Percentiles rank a stretch among this genome's conserved stretches.
These are phyloP conservation scores for Lypha dubia DNA, from an alignment of 2,888 invertebrate species.

Conservation along the genomic window DNA sequence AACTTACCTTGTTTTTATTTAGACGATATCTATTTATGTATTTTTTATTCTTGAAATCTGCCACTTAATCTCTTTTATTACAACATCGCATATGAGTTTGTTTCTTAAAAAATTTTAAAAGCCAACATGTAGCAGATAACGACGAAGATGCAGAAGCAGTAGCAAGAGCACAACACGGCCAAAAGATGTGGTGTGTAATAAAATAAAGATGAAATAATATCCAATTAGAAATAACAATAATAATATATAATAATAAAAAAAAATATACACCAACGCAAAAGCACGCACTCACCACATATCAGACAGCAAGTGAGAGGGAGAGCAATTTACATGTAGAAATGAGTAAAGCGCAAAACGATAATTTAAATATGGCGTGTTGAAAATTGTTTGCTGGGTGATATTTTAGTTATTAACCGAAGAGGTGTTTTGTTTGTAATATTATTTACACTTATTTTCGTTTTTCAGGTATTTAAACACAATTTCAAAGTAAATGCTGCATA, in stretches of 20 bases:
- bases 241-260: no score
- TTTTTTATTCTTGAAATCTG: constrained; percentile 7
- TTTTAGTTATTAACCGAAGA: not conserved
- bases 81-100: constrained; percentile 16
- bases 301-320: constrained; percentile 24
- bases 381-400: not conserved
- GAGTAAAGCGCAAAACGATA: constrained; percentile 10
- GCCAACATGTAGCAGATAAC: not conserved
- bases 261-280: constrained; percentile 28
- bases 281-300: constrained; percentile 17
- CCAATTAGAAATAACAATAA: constrained; percentile 55
- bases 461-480: constrained; percentile 65
- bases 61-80: constrained; percentile 26
- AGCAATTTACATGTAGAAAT: constrained; percentile 22
- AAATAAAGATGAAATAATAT: constrained; percentile 56
- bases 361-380: constrained; percentile 37
- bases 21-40: not conserved
- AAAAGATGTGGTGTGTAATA: constrained; percentile 33
- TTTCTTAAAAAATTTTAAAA: constrained; percentile 12
- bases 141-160: constrained; percentile 17
- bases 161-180: no score
- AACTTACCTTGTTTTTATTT: constrained; percentile 50
- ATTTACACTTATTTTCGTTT: constrained; percentile 42
- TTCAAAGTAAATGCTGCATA: constrained; percentile 58
- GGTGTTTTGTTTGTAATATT: constrained; percentile 24